A percentile compares a stretch with the other conserved stretches of the same genome.
These are phyloP conservation scores for Antennarius striatus DNA, from an alignment of 2,113 vertebrate species.

Conservation along the genomic window DNA sequence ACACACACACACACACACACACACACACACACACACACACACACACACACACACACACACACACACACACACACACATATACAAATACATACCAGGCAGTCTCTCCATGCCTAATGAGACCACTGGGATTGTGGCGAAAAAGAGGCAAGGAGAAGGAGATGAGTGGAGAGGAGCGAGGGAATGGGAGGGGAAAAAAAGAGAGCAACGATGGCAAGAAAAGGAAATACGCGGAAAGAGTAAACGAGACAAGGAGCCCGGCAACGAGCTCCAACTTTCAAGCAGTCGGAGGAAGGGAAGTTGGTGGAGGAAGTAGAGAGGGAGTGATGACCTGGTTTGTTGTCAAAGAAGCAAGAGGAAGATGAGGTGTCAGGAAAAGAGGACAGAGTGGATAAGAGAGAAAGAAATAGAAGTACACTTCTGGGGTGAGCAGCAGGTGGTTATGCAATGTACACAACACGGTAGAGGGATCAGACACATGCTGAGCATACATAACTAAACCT, in stretches of 20 bases:
- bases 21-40: slow-evolving; percentile 45
- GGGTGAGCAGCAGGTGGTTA: slow-evolving; percentile 53
- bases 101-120: slow-evolving; percentile 72
- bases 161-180: slow-evolving; percentile 20
- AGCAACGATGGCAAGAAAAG: slow-evolving; percentile 17
- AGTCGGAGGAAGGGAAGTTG: slow-evolving; percentile 4
- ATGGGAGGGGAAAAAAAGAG: slow-evolving; percentile 28
- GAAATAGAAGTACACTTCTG: slow-evolving; percentile 35
- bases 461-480: slow-evolving; percentile 52
- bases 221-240: slow-evolving; percentile 16
- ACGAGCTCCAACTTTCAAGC: slow-evolving; percentile 26
- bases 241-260: slow-evolving; percentile 20
- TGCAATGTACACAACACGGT: slow-evolving; percentile 62
- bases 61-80: slow-evolving; percentile 35
- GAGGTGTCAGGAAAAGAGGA: slow-evolving; percentile 26
- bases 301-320: background rate
- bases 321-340: slow-evolving; percentile 50
- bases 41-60: slow-evolving; percentile 44
- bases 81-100: slow-evolving; percentile 29
- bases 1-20: slow-evolving; percentile 38
- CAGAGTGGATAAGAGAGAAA: slow-evolving; percentile 12
- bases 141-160: slow-evolving; percentile 49
- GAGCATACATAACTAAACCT: slow-evolving; percentile 60
- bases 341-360: slow-evolving; percentile 30
- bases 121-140: slow-evolving; percentile 62